Conservation (phyloP, 1,140 invertebrate genomes). For the Drosophila tropicalis region DNA sequence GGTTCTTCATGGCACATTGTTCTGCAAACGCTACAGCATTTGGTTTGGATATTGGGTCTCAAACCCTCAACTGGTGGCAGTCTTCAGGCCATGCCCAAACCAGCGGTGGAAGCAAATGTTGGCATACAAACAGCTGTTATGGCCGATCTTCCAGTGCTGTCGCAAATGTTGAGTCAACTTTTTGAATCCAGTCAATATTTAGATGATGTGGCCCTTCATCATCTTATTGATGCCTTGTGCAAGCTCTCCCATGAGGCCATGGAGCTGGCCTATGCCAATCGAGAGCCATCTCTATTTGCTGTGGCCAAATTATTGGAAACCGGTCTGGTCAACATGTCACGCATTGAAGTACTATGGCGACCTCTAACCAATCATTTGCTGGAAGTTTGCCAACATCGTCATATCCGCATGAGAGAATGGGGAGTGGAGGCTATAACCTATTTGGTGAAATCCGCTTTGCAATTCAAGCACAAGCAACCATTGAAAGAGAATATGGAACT, state of each 20-base stretch:
- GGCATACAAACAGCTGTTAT: constrained; percentile 98
- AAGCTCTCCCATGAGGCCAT: constrained; percentile 98
- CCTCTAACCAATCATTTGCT: constrained; percentile 98
- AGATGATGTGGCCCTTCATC: constrained; percentile 97
- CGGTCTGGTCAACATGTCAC: constrained; percentile 95
- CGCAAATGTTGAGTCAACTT: constrained; percentile 95
- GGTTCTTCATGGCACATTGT: constrained; percentile 98
- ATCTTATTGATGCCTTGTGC: constrained; percentile 98
- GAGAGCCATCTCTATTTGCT: constrained; percentile 98
- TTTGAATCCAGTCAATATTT: constrained; percentile 97
- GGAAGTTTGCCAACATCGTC: constrained; percentile 98
- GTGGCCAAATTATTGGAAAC: constrained; percentile 98
- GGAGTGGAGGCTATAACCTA: constrained; percentile 98
- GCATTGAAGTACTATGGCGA: constrained; percentile 97
- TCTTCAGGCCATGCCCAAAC: constrained; percentile 87
- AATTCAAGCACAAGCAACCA: constrained; percentile 93
- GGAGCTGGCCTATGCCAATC: constrained; percentile 97
- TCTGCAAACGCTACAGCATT: constrained; percentile 96
- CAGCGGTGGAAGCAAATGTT: constrained; percentile 91
- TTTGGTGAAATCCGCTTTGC: constrained; percentile 95
- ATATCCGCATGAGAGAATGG: constrained; percentile 98
- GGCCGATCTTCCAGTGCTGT: constrained; percentile 96
- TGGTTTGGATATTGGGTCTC: constrained; percentile 98
- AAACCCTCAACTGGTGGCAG: constrained; percentile 97
- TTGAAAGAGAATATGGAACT: constrained; percentile 94